Conservation (phyloP, 2,888 invertebrate genomes). For the Gasteruption jaculator region DNA sequence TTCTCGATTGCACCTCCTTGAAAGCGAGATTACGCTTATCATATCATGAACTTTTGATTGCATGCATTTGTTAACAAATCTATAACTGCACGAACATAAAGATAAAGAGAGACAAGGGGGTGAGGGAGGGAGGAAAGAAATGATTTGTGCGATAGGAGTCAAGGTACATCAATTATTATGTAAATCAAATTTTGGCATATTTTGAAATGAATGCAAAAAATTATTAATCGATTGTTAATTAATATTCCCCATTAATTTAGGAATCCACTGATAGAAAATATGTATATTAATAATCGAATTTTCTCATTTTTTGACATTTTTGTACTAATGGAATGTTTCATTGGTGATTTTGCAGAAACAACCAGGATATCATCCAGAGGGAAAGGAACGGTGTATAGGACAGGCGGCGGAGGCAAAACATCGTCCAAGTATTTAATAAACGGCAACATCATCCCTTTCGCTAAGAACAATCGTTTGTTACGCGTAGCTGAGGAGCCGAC, state of each 20-base stretch:
- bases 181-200: background rate
- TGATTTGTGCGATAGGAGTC: background rate
- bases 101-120: no score
- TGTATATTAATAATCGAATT: background rate
- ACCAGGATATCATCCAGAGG: slow-evolving; percentile 82
- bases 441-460: slow-evolving; percentile 44
- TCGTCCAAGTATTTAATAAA: slow-evolving; percentile 41
- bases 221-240: no score
- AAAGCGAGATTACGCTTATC: no score
- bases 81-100: no score
- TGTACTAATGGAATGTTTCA: background rate
- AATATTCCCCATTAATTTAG: background rate
- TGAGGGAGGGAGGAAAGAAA: no score
- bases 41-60: no score
- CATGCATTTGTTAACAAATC: no score
- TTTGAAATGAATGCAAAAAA: no score
- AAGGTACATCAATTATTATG: background rate
- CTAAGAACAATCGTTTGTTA: slow-evolving; percentile 37
- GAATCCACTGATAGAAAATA: background rate
- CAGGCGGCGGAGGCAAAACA: slow-evolving; percentile 49
- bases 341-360: slow-evolving; percentile 66
- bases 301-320: slow-evolving; percentile 1
- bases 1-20: no score
- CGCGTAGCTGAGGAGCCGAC: slow-evolving; percentile 35
- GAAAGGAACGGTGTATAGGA: slow-evolving; percentile 55